A percentile compares a stretch with the other conserved stretches of the same genome.
Evolutionary conservation across 2,888 invertebrate species (phyloP).

Genomic region (Drosophila nigricruria): DNA sequence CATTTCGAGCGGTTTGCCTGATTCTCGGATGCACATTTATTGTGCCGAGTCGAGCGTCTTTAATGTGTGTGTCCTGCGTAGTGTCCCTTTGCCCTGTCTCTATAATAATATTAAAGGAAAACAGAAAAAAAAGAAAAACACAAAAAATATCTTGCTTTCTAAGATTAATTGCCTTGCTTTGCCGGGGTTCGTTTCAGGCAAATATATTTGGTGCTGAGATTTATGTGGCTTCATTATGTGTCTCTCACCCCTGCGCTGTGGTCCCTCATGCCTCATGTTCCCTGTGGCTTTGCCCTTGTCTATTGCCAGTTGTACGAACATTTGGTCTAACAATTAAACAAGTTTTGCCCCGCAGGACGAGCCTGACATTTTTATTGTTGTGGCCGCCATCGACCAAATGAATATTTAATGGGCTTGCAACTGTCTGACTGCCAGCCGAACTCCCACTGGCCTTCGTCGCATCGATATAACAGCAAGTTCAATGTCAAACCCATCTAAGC

Average conservation of each 20-base stretch:
- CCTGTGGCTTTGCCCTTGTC: conserved; percentile 30
- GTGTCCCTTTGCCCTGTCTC: conserved; percentile 1
- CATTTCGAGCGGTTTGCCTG: conserved; percentile 24
- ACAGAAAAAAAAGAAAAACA: not conserved
- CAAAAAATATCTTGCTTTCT: conserved; percentile 32
- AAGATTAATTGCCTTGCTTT: conserved; percentile 73
- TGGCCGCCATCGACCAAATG: conserved; percentile 65
- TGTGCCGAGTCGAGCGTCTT: conserved; percentile 39
- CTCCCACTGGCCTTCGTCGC: conserved; percentile 53
- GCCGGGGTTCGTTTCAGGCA: conserved; percentile 46
- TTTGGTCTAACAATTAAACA: conserved; percentile 72
- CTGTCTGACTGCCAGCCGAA: not conserved
- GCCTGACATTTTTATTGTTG: conserved; percentile 73
- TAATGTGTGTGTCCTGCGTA: conserved; percentile 37
- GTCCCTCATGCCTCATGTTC: not conserved
- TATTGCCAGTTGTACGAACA: conserved; percentile 41
- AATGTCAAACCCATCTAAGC: conserved; percentile 66
- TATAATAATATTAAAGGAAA: conserved; percentile 20
- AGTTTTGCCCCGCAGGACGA: conserved; percentile 40
- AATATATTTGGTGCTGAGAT: conserved; percentile 79
- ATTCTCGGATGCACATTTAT: conserved; percentile 69
- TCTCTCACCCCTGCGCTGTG: not conserved
- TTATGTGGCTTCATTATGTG: conserved; percentile 75
- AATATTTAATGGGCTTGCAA: conserved; percentile 67
- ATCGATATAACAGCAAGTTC: conserved; percentile 72